Base-by-base conservation (phyloP, 1,140 invertebrate species). In the Neodiprion lecontei region DNA sequence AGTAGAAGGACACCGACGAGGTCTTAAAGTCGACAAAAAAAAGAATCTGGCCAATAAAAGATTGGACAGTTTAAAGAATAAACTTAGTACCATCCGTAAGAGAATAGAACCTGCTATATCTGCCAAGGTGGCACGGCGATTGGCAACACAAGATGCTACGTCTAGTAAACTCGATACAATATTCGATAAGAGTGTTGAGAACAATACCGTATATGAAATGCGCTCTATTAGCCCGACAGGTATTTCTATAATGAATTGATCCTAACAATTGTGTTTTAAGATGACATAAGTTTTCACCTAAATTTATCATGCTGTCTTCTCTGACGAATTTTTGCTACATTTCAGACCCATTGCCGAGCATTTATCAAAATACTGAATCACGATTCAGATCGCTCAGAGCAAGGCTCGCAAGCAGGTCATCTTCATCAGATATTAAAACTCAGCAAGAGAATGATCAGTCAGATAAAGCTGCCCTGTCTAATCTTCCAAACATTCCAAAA, bases 21-120 rank as follows among this genome's bases (percentile, higher is more conserved):
- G 28, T 5, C 28, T 40, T 40, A 5, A 40, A 40, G 2, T 40
- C 28, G 28, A 40, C 5, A 40, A 40, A 7, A 81, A 76, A n/a
- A 83, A 76, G 74, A 83, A 80, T 78, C 50, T 78, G 1, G 82
- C 79, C n/a, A 78, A 75, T 23, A 77, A 82, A 10, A 78, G 83
- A 28, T 73, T 85, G 67, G 71, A 78, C n/a, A 78, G 69, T 71
- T 72, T 84, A 70, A 78, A 77, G 53, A 76, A 65, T 72, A 79
- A 69, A 68, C 72, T 84, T 14, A 74, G 17, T 28, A 9, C n/a
- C 12, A 61, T n/a, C 7, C 21, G 47, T 0, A 69, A 69, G 47
- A 69, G 12, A 14, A 69, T 28, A 14, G 21, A 69, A 28, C 68
- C 68, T 21, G 4, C 21, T 5, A 47, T 47, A n/a, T 14, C 14